Evolutionary conservation across 2,797 vertebrate species (phyloP).

Genomic region (Eupleurogrammus muticus): DNA sequence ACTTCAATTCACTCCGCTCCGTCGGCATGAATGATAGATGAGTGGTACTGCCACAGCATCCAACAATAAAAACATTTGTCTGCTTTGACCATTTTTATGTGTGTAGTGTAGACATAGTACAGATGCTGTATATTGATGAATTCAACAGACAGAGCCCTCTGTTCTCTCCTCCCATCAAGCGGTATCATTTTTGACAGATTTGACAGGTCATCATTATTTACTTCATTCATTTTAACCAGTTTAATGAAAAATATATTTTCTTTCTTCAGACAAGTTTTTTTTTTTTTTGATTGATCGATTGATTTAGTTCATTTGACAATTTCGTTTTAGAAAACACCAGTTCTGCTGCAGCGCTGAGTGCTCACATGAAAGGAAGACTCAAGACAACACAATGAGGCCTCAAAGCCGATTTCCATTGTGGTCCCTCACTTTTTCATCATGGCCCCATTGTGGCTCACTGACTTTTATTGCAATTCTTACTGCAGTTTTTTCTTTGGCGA

Average conservation of each 20-base stretch:
- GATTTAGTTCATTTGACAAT: too few species aligned
- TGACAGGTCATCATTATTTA: constrained; percentile 24
- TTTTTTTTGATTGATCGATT: too few species aligned
- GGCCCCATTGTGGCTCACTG: too few species aligned
- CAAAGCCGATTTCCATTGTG: too few species aligned
- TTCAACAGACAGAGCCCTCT: constrained; percentile 12
- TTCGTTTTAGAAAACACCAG: too few species aligned
- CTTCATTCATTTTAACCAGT: constrained; percentile 29
- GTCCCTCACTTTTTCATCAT: too few species aligned
- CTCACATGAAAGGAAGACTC: too few species aligned
- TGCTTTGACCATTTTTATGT: constrained; percentile 37
- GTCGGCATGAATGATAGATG: constrained; percentile 56
- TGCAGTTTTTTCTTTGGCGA: background rate
- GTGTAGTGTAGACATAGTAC: background rate
- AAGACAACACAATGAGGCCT: too few species aligned
- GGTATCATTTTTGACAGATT: constrained; percentile 24
- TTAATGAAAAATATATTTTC: background rate
- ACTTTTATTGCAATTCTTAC: too few species aligned
- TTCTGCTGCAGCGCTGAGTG: too few species aligned
- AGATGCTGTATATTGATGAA: background rate
- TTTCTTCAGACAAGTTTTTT: background rate
- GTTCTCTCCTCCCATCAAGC: constrained; percentile 17
- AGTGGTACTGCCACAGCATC: constrained; percentile 24
- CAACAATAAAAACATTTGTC: constrained; percentile 47
- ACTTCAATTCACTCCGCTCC: constrained; percentile 55